A percentile compares a stretch with the other conserved stretches of the same genome.
These are phyloP conservation scores for Cheilinus undulatus DNA, from an alignment of 2,113 vertebrate genomes.

Conservation along the genomic window DNA sequence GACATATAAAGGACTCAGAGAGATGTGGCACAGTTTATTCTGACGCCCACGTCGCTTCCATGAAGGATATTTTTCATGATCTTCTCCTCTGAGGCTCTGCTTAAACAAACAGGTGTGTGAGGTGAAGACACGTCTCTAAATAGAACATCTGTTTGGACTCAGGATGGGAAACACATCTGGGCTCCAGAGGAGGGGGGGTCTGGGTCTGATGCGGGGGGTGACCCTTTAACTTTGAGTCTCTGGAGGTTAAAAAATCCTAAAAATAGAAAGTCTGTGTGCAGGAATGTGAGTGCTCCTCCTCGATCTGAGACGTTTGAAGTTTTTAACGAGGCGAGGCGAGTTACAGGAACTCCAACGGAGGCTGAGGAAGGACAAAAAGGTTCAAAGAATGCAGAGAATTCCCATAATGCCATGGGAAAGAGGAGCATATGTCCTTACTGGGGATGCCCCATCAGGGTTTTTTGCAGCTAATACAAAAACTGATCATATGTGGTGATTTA, in stretches of 20 bases:
- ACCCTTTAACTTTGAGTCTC: constrained; percentile 39
- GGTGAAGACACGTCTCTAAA: constrained; percentile 66
- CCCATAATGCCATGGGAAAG: neutral
- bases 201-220: no score
- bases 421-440: neutral
- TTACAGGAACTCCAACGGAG: constrained; percentile 38
- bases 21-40: no score
- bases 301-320: constrained; percentile 45
- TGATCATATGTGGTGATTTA: no score
- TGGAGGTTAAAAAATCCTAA: constrained; percentile 44
- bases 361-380: constrained; percentile 16
- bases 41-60: neutral
- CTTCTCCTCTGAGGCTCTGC: constrained; percentile 33
- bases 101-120: constrained; percentile 64
- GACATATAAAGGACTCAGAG: no score
- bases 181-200: neutral
- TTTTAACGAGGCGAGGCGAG: constrained; percentile 57
- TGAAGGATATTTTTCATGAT: constrained; percentile 48
- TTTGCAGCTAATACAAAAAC: no score
- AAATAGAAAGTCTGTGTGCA: constrained; percentile 64
- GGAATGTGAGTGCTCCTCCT: constrained; percentile 30
- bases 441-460: no score
- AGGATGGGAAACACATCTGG: constrained; percentile 67
- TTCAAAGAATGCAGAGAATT: neutral
- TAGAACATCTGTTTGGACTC: constrained; percentile 53